Conservation (phyloP, 2,888 invertebrate species). For the Limenitis camilla region DNA sequence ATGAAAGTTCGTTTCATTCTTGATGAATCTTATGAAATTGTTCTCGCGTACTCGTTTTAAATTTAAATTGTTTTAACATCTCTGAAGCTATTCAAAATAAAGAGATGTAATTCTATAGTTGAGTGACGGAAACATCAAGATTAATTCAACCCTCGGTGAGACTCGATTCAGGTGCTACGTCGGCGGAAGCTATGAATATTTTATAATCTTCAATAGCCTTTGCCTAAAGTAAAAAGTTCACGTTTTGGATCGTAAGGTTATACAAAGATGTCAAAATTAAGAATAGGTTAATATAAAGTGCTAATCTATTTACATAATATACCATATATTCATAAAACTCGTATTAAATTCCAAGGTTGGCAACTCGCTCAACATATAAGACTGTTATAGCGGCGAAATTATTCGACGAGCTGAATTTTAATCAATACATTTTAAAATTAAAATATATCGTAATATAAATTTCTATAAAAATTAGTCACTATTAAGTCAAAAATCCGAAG, state of each 20-base stretch:
- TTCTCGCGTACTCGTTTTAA: neutral
- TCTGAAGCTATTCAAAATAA: slow-evolving; percentile 3
- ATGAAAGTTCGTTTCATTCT: slow-evolving; percentile 4
- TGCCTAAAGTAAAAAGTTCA: neutral
- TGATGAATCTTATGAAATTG: neutral
- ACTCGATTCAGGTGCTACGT: slow-evolving; percentile 10
- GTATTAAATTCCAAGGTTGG: slow-evolving; percentile 3
- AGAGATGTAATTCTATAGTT: slow-evolving; percentile 5
- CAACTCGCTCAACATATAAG: slow-evolving; percentile 2
- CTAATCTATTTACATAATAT: neutral
- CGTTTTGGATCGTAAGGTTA: slow-evolving; percentile 2
- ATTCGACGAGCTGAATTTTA: neutral
- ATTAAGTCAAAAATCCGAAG: neutral
- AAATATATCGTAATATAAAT: neutral
- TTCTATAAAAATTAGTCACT: neutral
- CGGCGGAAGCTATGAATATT: slow-evolving; percentile 15
- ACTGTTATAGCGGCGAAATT: neutral
- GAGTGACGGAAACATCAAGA: slow-evolving; percentile 15
- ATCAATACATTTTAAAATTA: neutral
- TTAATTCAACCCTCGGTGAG: slow-evolving; percentile 10
- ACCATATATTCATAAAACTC: too few relatives aligned
- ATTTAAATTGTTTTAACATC: neutral
- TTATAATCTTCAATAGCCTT: slow-evolving; percentile 13
- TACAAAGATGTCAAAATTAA: slow-evolving; percentile 1
- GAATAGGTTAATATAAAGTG: neutral